Conservation (phyloP, 2,888 invertebrate genomes). For the Chymomyza caudatula region DNA sequence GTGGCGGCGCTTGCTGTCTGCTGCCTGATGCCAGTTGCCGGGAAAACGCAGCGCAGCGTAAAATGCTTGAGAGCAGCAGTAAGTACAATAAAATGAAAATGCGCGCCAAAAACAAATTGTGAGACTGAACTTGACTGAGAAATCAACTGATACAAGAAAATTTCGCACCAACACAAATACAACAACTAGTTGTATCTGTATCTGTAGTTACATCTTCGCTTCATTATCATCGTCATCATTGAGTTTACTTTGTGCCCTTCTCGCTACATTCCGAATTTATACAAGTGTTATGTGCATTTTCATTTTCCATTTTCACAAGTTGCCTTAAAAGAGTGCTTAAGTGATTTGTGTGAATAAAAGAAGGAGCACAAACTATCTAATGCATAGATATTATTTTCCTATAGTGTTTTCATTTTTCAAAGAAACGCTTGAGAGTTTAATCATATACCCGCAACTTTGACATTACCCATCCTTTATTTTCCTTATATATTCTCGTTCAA, state of each 20-base stretch:
- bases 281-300: not conserved
- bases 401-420: conserved; percentile 7
- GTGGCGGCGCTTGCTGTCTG: conserved; percentile 31
- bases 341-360: conserved; percentile 42
- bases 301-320: not conserved
- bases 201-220: conserved; percentile 8
- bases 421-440: too few relatives aligned
- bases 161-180: conserved; percentile 14
- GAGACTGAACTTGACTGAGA: conserved; percentile 75
- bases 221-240: conserved; percentile 22
- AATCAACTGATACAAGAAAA: conserved; percentile 47
- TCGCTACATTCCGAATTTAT: not conserved
- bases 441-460: too few relatives aligned
- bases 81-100: conserved; percentile 48
- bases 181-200: conserved; percentile 6
- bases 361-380: conserved; percentile 9
- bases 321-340: conserved; percentile 21
- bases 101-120: conserved; percentile 67
- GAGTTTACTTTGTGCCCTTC: not conserved
- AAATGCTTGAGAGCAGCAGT: conserved; percentile 56
- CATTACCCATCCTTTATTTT: too few relatives aligned
- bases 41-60: conserved; percentile 60
- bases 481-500: too few relatives aligned
- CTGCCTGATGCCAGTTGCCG: too few relatives aligned
- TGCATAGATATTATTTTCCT: conserved; percentile 34